Percentiles rank a stretch among this genome's conserved stretches.
These are phyloP conservation scores for Heliconius melpomene DNA, from an alignment of 1,140 invertebrate species.

Conservation along the genomic window DNA sequence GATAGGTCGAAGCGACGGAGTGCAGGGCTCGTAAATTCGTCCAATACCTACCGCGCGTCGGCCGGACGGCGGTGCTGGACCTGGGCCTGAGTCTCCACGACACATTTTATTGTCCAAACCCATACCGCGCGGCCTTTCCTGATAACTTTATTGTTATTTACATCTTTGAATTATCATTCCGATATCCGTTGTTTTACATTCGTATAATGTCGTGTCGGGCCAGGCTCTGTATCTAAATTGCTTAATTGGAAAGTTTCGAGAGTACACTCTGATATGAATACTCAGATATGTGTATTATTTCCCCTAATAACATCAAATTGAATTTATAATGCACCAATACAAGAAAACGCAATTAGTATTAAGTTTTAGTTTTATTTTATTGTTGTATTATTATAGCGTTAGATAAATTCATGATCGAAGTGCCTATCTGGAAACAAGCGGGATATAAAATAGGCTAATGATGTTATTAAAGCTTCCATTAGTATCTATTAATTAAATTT, in stretches of 20 bases:
- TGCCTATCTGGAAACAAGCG: background rate
- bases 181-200: slow-evolving; percentile 79
- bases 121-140: slow-evolving; percentile 66
- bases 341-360: slow-evolving; percentile 34
- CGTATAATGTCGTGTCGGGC: slow-evolving; percentile 69
- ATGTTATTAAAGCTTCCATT: background rate
- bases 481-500: background rate
- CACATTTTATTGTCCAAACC: slow-evolving; percentile 79
- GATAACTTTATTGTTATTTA: slow-evolving; percentile 81
- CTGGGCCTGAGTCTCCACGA: slow-evolving; percentile 48
- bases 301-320: slow-evolving; percentile 21
- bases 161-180: slow-evolving; percentile 76
- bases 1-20: slow-evolving; percentile 31
- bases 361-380: slow-evolving; percentile 34
- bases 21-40: slow-evolving; percentile 63
- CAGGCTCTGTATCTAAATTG: slow-evolving; percentile 76
- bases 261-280: slow-evolving; percentile 63
- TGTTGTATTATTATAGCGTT: slow-evolving; percentile 4
- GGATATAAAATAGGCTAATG: background rate
- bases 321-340: slow-evolving; percentile 40
- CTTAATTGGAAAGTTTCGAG: slow-evolving; percentile 77
- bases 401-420: background rate
- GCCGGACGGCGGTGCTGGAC: slow-evolving; percentile 30
- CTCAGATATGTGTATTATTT: slow-evolving; percentile 30
- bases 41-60: slow-evolving; percentile 64